phyloP scores from a whole-genome alignment of 1,140 invertebrate species.

The Brachionus angularis region DNA sequence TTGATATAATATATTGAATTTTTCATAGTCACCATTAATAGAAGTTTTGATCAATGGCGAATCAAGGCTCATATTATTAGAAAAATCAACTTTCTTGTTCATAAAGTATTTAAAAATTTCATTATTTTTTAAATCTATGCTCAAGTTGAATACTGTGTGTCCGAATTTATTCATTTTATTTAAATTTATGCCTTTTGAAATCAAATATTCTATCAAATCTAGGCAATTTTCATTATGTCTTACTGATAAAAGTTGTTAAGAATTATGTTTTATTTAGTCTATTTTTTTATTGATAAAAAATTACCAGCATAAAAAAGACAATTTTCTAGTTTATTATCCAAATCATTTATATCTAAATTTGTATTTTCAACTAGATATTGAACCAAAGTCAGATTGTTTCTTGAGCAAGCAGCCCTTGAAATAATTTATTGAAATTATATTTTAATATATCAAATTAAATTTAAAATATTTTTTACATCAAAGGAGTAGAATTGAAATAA shows the following conservation, averaged over 20 bases:
- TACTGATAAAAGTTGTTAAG: background rate
- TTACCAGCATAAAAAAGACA: constrained; percentile 43
- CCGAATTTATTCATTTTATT: background rate
- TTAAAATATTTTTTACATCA: constrained; percentile 19
- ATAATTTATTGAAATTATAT: background rate
- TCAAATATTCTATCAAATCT: constrained; percentile 8
- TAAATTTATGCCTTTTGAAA: background rate
- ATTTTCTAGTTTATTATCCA: constrained; percentile 14
- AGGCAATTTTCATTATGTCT: background rate
- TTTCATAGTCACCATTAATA: constrained; percentile 11
- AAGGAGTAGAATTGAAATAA: constrained; percentile 12
- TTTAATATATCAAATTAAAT: background rate
- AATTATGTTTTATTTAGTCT: background rate
- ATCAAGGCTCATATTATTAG: background rate
- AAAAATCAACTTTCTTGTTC: background rate
- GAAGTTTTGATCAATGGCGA: background rate
- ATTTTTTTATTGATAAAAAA: background rate
- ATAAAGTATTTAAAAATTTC: background rate
- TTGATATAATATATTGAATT: constrained; percentile 21
- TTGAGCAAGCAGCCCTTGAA: constrained; percentile 19
- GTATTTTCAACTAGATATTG: constrained; percentile 14
- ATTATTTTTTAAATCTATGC: background rate
- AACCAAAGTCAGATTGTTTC: constrained; percentile 1
- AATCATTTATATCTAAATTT: background rate
- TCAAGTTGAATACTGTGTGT: background rate